Percentiles rank a stretch among this genome's conserved stretches.
These are phyloP conservation scores for Gymnarchus niloticus DNA, from an alignment of 2,113 vertebrate species.

Conservation along the genomic window DNA sequence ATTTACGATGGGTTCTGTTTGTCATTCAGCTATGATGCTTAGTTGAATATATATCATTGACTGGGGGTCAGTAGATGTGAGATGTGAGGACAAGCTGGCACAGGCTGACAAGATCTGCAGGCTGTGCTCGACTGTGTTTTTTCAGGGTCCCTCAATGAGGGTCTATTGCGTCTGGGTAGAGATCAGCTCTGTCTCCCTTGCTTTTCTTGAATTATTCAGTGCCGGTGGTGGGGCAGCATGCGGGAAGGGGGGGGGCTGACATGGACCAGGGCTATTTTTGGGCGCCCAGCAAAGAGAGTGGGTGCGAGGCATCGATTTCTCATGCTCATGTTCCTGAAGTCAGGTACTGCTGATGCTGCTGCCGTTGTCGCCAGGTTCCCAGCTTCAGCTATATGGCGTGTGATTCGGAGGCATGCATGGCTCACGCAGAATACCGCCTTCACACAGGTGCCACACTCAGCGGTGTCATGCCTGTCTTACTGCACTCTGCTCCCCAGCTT, in stretches of 20 bases:
- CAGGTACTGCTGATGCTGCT: constrained; percentile 29
- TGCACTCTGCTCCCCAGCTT: no score
- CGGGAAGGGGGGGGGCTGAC: constrained; percentile 20
- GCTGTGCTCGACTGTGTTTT: neutral
- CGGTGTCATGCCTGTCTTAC: no score
- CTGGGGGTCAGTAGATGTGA: neutral
- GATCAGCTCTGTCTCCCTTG: constrained; percentile 23
- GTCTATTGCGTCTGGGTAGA: constrained; percentile 20
- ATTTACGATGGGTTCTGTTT: neutral
- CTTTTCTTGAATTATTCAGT: constrained; percentile 39
- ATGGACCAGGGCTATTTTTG: constrained; percentile 37
- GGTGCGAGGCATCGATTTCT: constrained; percentile 41
- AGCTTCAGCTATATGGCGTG: neutral
- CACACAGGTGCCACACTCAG: no score
- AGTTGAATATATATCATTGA: neutral
- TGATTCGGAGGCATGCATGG: no score
- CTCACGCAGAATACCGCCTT: no score
- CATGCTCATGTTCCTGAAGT: constrained; percentile 36
- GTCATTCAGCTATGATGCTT: neutral
- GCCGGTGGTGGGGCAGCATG: constrained; percentile 26
- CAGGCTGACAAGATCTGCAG: no score
- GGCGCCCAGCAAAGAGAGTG: constrained; percentile 28
- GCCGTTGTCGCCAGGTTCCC: neutral
- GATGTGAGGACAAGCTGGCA: no score
- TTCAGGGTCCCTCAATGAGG: neutral